Base-by-base conservation (phyloP, 2,888 invertebrate genomes). In the Apotomis betuletana region DNA sequence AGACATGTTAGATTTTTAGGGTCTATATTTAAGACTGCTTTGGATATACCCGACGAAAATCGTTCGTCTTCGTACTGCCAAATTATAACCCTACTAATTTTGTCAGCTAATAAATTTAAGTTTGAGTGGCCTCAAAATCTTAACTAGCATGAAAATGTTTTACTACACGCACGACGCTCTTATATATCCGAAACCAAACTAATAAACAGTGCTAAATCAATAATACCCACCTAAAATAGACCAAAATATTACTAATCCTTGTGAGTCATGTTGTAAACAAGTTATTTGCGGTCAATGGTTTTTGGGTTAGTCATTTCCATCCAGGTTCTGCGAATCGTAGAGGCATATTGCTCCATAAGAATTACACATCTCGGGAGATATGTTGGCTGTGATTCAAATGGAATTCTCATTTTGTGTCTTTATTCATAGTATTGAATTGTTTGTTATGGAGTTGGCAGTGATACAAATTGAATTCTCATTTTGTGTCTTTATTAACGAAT, bases 241-340 rank as follows among this genome's bases (percentile, higher is more conserved):
- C 41, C 70, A 59, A 54, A 64, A 59, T 63, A 64, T 70, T 70
- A 59, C 64, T 64, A 70, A 70, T 64, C 58, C 63, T n/a, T 44
- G 27, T 70, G 70, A 70, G 52, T 70, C 70, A 70, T 60, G 36
- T 15, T 13, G 57, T 64, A 64, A 64, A 52, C 64, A 70, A 54
- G 64, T 59, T 70, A 70, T 70, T 70, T 59, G 52, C 59, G 59
- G 5, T 41, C 61, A 44, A 68, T 59, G 51, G 70, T 70, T 70
- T 70, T 59, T 5, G 64, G 58, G 64, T 70, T 70, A 64, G 59
- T 70, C 70, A 70, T 44, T 38, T 13, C 62, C 62, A 63, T 69
- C 6, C 69, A 13, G 57, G 12, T 70, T 70, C 69, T 4, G 41
- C 55, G 62, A 69, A 69, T 46, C 49, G 10, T 62, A 69, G 57